phyloP scores from a whole-genome alignment of 2,113 vertebrate genomes.

The Tiliqua scincoides region DNA sequence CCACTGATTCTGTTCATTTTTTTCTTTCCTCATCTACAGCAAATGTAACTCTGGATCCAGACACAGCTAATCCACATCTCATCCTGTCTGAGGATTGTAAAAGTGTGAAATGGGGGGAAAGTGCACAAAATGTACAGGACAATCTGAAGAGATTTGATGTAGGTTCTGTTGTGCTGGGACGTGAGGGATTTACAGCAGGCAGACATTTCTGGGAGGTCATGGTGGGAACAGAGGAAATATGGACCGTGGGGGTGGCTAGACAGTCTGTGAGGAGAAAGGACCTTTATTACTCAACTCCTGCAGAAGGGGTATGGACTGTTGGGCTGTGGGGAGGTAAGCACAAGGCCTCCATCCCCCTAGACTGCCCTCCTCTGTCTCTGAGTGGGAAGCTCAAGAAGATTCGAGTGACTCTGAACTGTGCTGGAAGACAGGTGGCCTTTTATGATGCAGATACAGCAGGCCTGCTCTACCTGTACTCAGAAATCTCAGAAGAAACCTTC shows the following conservation, averaged over 20 bases:
- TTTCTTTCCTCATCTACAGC: background rate
- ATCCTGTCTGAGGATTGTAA: background rate
- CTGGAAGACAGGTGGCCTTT: background rate
- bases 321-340: background rate
- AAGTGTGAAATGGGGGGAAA: background rate
- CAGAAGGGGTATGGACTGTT: background rate
- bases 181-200: background rate
- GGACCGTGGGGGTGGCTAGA: background rate
- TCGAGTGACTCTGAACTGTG: background rate
- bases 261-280: constrained; percentile 6
- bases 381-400: background rate
- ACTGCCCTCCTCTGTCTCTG: background rate
- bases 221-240: background rate
- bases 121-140: background rate
- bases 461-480: background rate
- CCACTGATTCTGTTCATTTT: background rate
- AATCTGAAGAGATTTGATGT: background rate
- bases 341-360: background rate
- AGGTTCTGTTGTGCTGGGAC: background rate
- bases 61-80: background rate
- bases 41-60: constrained; percentile 1
- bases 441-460: background rate
- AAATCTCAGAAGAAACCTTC: background rate
- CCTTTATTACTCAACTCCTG: background rate
- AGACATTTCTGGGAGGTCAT: constrained; percentile 5